Base-by-base conservation (phyloP, 2,888 invertebrate genomes). In the Tinea pellionella region DNA sequence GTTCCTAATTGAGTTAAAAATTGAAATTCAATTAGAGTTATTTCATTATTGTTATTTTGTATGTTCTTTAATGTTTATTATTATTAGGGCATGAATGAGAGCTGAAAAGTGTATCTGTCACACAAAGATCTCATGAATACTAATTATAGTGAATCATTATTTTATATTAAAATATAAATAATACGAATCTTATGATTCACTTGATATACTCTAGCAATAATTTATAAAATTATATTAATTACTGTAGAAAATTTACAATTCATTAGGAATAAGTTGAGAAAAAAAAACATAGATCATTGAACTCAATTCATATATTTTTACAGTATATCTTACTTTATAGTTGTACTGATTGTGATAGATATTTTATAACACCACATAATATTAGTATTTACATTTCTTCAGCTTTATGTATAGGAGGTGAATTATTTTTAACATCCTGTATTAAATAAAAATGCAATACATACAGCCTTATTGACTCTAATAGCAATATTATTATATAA, bases 191-290 rank as follows among this genome's bases (percentile, higher is more conserved):
- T 55, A 55, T 8, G 55, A 24, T 55, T 55, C 29, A 55, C 18
- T 55, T 55, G 29, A 24, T 55, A 55, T 24, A 55, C 55, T 24
- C 24, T 55, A 55, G 55, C 55, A 55, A 55, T 55, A 55, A 55
- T 24, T 55, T 55, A 13, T 55, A 24, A 55, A 55, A 55, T 47
- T 47, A 47, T 47, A 47, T 15, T 47, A 15, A 47, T 47, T 47
- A 47, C 47, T 47, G 47, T 47, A 47, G 47, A 9, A 47, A 47
- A 47, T 47, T 47, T 47, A 13, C 13, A 47, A 47, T 15, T 47
- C 6, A 4, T 15, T 47, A 47, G 47, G 1, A 15, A 4, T 47
- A 47, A 47, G 47, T 6, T 12, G 9, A 7, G 4, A 30, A 37
- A 37, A 37, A 6, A 37, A 37, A 24, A 6, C 24, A 24, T 24